Evolutionary conservation across 2,113 vertebrate genomes (phyloP), one percentile per base, ranked within the genome.

Genomic region (Acanthochromis polyacanthus): DNA sequence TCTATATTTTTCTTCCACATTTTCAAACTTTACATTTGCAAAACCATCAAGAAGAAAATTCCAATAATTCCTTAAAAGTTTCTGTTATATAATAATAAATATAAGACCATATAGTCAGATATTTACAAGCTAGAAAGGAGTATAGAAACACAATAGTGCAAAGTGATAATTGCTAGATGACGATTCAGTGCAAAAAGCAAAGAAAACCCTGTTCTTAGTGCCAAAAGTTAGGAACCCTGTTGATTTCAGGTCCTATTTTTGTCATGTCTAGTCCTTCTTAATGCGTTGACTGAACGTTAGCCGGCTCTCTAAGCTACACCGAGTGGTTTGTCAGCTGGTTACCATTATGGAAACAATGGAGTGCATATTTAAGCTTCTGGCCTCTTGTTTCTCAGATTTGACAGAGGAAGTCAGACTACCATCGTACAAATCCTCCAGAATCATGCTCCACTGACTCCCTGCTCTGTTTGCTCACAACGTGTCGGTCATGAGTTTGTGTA

Each of bases 261-360:
- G 23, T 52, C 20, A 23, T 46, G 1, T 17, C 32, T 32, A 32
- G 5, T 45, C 15, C 14, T 19, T 67, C 14, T 38, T 16, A 25
- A 2, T 36, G 16, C 16, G 38, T 51, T 23, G 15, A 52, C 2
- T 9, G 4, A 6, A 38, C 12, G 15, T 45, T 53, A 4, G 28
- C 51, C 25, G 17, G 10, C 53, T 59, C 4, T 30, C 45, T 72
- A 64, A 71, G 48, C 53, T 43, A 5, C 19, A 38, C 12, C n/a
- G 40, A 66, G 45, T 65, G 70, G 74, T 45, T 14, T 38, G 52
- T 84, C 83, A 84, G 55, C 70, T n/a, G 7, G 25, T 25, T 48
- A 48, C 53, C 19, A 43, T 16, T 43, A 17, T 20, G 61, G 16
- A 9, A 53, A 25, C 28, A 61, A 8, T 23, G 7, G 20, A 36